Base-by-base conservation (phyloP, 2,113 vertebrate species). In the Laterallus jamaicensis region DNA sequence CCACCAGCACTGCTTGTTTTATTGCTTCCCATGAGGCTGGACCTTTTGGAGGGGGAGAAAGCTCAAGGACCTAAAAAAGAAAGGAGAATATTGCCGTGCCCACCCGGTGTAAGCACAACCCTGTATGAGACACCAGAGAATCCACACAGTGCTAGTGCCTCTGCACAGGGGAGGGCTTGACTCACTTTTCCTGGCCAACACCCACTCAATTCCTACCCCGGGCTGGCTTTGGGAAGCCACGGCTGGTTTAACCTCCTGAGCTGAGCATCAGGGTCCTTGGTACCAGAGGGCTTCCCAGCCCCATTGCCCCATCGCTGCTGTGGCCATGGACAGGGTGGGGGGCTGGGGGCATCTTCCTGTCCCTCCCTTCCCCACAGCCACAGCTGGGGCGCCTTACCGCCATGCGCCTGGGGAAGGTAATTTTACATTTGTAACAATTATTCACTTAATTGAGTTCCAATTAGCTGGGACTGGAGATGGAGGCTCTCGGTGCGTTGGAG, bases 351-450 rank as follows among this genome's bases (percentile, higher is more conserved):
- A 17, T 74, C 87, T 68, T 39, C 63, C 1, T 1, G 4, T 81
- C 70, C 49, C 19, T 7, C 20, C 29, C n/a, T 78, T 90, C 79
- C 26, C 49, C 6, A 15, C 4, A 18, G 55, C 59, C 6, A 2
- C 68, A 60, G 66, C 68, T 13, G 0, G 49, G 47, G 21, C 21
- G 2, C n/a, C 82, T 92, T 50, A 31, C 52, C 0, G 32, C 85
- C 8, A 3, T 5, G 12, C 10, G 26, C 59, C 26, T 8, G 71
- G 83, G 73, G 97, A 97, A 97, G 96, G 95, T 71, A 89, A 96
- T 96, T 96, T 94, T 96, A 77, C 97, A 94, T 98, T 97, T 98
- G 97, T 97, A 98, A 97, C 97, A 97, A 98, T 98, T 98, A 98
- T 82, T 97, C 97, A 97, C 97, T 97, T 98, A 98, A 97, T 97